Evolutionary conservation across 1,140 invertebrate species (phyloP).

Genomic region (Cecropterus lyciades): DNA sequence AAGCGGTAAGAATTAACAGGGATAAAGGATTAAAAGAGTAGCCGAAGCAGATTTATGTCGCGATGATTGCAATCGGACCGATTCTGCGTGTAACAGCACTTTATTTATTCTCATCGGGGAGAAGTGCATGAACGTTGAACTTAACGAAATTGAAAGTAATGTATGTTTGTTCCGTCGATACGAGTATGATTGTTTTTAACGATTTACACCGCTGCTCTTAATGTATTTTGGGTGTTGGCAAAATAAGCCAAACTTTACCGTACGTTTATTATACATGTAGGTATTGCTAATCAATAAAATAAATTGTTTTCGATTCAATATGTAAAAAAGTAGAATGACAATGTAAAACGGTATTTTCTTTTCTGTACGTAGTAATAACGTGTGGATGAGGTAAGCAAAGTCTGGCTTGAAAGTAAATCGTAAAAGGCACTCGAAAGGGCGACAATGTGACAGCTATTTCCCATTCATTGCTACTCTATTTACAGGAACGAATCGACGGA

Average conservation of each 20-base stretch:
- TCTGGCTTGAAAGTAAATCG: slow-evolving; percentile 21
- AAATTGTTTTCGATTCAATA: too few species aligned
- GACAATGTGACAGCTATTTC: slow-evolving; percentile 66
- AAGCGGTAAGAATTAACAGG: slow-evolving; percentile 83
- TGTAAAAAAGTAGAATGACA: too few species aligned
- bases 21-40: slow-evolving; percentile 81
- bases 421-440: slow-evolving; percentile 46
- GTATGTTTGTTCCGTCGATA: slow-evolving; percentile 19
- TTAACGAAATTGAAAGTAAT: slow-evolving; percentile 37
- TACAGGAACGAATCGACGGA: slow-evolving; percentile 73
- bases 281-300: not conserved
- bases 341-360: too few species aligned
- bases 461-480: slow-evolving; percentile 70
- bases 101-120: slow-evolving; percentile 62
- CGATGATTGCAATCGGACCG: slow-evolving; percentile 77
- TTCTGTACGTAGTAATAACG: too few species aligned
- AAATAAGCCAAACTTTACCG: not conserved
- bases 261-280: not conserved
- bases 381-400: slow-evolving; percentile 13
- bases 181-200: slow-evolving; percentile 29
- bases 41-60: slow-evolving; percentile 82
- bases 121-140: slow-evolving; percentile 49
- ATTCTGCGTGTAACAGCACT: slow-evolving; percentile 69
- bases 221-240: slow-evolving; percentile 21
- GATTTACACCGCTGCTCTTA: slow-evolving; percentile 26